Base-by-base conservation (phyloP, 2,113 vertebrate species). In the Piaya cayana region DNA sequence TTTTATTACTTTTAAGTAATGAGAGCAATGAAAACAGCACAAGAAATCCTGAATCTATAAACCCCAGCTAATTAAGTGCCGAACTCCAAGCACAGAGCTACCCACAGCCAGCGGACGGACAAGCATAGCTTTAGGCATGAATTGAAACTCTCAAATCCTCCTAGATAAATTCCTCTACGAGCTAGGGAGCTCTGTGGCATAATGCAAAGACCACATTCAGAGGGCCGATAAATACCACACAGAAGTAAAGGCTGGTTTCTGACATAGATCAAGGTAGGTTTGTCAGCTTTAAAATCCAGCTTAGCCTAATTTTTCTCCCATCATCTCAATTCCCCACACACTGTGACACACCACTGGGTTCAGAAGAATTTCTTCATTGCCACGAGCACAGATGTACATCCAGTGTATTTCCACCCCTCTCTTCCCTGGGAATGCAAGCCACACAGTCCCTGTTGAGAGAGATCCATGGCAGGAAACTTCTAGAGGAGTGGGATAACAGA, bases 81-180 rank as follows among this genome's bases (percentile, higher is more conserved):
- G 78, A 83, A 83, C 45, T 19, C 7, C 37, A 91, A 85, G 63
- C 47, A 67, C 10, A 83, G 74, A 92, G 71, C 67, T 65, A 92
- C 58, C 67, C 81, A 79, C 26, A 72, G 59, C 7, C 77, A 53
- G 63, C 0, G 89, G 97, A 96, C 87, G 83, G 80, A 89, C 95
- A 96, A 92, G 92, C 55, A 58, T 86, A 91, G 95, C 95, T 97
- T 92, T 82, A 96, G 95, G 90, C 90, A 76, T 78, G 81, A 92
- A 95, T 63, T 77, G 25, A 78, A 93, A 93, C 74, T 86, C 77
- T 50, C 76, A 95, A 96, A 95, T 95, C 95, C 93, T 96, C 91
- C 96, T 95, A 93, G 80, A 95, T 70, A 92, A 86, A 94, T 88
- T 94, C 70, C 37, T 89, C 86, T 94, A 88, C 77, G 92, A 95